Percentiles rank a stretch among this genome's conserved stretches.
phyloP scores from a whole-genome alignment of 2,797 vertebrate genomes.

The Kryptolebias ocellatus region DNA sequence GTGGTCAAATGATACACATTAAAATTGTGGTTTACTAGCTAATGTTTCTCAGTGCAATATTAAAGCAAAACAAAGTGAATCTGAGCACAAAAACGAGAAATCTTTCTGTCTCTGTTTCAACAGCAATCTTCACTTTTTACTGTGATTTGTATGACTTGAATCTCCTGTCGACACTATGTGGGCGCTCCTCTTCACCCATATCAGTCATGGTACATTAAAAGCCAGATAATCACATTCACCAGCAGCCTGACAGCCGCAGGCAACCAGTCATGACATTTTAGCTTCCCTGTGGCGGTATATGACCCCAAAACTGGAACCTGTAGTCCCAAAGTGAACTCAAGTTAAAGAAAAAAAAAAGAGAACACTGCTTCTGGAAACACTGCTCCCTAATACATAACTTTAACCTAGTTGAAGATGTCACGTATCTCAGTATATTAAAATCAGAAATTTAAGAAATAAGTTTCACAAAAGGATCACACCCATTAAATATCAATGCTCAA shows the following conservation, averaged over 20 bases:
- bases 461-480: slow-evolving; percentile 29
- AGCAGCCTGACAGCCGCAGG: slow-evolving; percentile 48
- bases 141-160: slow-evolving; percentile 17
- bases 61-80: not conserved
- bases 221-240: slow-evolving; percentile 38
- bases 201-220: slow-evolving; percentile 62
- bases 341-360: slow-evolving; percentile 1
- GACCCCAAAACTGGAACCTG: slow-evolving; percentile 44
- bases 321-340: not conserved
- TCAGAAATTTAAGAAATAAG: not conserved
- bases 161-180: slow-evolving; percentile 24
- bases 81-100: not conserved
- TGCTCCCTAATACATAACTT: slow-evolving; percentile 10
- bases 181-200: slow-evolving; percentile 35
- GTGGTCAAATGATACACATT: not conserved
- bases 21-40: not conserved
- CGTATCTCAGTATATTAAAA: slow-evolving; percentile 24
- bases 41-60: not conserved
- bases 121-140: not conserved
- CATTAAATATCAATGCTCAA: slow-evolving; percentile 54
- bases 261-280: slow-evolving; percentile 69
- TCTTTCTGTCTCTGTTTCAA: slow-evolving; percentile 14
- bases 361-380: slow-evolving; percentile 10
- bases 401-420: slow-evolving; percentile 14
- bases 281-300: slow-evolving; percentile 59